Evolutionary conservation across 1,140 invertebrate genomes (phyloP), one percentile per base, ranked within the genome.

Genomic region (Drosophila arawakana): DNA sequence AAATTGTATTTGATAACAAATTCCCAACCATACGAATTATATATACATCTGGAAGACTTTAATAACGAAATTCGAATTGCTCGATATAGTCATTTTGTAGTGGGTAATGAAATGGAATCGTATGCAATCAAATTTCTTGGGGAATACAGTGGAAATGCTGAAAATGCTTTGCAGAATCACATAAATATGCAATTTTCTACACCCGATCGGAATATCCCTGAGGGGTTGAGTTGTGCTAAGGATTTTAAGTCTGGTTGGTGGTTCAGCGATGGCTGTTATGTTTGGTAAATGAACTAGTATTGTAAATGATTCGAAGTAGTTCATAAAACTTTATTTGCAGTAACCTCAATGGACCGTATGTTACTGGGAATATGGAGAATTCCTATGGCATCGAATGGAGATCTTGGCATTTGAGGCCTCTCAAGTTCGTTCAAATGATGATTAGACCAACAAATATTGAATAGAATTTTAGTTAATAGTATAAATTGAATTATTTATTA

Each of bases 371-470:
- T 15, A 1, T 10, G 7, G 49, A 52, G 9, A 54, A 55, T 30
- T 13, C 41, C 9, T 37, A 54, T 10, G 50, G 15, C 7, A 55
- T 71, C 4, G 68, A 71, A 15, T 71, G 59, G 68, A 39, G 59
- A 71, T 55, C 68, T 46, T 71, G 68, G 68, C 59, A 55, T 25
- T 71, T 71, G 13, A 46, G 39, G 4, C 68, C 68, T 0, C 49
- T 71, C 6, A 71, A 63, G 21, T 55, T 55, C 25, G 68, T 71
- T 8, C 68, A 71, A 57, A 71, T 71, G 68, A 63, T 71, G 59
- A 71, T 71, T 10, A 71, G 59, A n/a, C 68, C 68, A 13, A 47
- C 37, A 30, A n/a, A 43, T 13, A 54, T 54, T 8, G 34, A 57
- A 41, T 57, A 57, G 41, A 11, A 34, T 30, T 2, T 37, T 21